phyloP scores from a whole-genome alignment of 2,113 vertebrate genomes.

The Australoheros scitulus region DNA sequence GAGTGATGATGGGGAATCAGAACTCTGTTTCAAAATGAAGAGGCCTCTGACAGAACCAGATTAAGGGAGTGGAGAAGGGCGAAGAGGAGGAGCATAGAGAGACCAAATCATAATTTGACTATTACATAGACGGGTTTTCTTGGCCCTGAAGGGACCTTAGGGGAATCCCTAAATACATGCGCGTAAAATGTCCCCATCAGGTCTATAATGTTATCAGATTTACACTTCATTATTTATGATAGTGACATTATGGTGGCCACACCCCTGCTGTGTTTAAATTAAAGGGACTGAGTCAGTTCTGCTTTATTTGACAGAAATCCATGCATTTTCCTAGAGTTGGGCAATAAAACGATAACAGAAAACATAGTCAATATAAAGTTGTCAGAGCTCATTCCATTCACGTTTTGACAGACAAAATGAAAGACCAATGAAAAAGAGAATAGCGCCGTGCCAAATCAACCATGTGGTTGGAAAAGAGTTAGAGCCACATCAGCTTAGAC shows the following conservation, averaged over 20 bases:
- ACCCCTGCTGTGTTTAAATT: too few species aligned
- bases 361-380: too few species aligned
- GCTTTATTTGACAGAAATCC: background rate
- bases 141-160: rapidly evolving
- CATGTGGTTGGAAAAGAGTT: too few species aligned
- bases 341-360: too few species aligned
- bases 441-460: too few species aligned
- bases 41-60: background rate
- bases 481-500: too few species aligned
- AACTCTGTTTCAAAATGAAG: rapidly evolving
- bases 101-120: background rate
- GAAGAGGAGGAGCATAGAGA: background rate
- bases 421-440: too few species aligned
- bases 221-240: background rate
- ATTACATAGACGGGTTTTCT: background rate
- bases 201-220: background rate
- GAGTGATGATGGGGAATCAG: background rate
- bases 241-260: background rate
- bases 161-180: background rate
- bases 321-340: rapidly evolving
- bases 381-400: too few species aligned
- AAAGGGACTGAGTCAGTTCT: too few species aligned
- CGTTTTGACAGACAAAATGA: too few species aligned
- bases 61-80: too few species aligned
- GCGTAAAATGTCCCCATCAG: background rate